Conservation (phyloP, 2,888 invertebrate species). For the Thera obeliscata region DNA sequence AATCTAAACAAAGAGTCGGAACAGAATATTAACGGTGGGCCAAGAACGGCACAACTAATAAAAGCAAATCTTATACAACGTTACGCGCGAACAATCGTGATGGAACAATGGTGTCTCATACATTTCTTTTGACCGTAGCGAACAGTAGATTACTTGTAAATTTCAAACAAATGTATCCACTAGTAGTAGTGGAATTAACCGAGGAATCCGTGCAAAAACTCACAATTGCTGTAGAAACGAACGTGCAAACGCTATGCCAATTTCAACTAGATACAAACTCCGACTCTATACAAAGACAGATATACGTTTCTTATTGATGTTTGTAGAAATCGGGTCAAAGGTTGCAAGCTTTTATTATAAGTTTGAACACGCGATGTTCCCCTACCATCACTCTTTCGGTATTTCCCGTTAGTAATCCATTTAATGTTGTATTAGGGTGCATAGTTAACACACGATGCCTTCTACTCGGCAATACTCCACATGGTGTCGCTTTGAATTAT, state of each 20-base stretch:
- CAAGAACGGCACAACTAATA: conserved; percentile 30
- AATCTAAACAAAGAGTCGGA: conserved; percentile 44
- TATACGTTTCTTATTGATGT: background rate
- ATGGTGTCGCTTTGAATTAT: too few relatives aligned
- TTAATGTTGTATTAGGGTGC: conserved; percentile 49
- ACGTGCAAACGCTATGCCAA: conserved; percentile 20
- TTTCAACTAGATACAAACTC: conserved; percentile 2
- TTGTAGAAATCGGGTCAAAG: conserved; percentile 1
- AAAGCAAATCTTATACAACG: conserved; percentile 48
- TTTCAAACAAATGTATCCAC: conserved; percentile 44
- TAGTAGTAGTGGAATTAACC: conserved; percentile 35
- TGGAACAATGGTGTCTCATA: conserved; percentile 65
- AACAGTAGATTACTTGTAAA: conserved; percentile 49
- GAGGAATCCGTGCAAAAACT: conserved; percentile 47
- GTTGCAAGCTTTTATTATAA: background rate
- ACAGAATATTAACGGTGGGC: conserved; percentile 36
- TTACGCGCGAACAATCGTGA: conserved; percentile 56
- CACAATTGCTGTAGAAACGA: conserved; percentile 7
- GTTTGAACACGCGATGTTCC: conserved; percentile 40
- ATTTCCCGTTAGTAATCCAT: conserved; percentile 63
- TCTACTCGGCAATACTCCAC: background rate
- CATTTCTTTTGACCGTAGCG: conserved; percentile 60
- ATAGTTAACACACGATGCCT: conserved; percentile 25
- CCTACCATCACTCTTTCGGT: conserved; percentile 46
- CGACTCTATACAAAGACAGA: background rate